phyloP scores from a whole-genome alignment of 2,888 invertebrate genomes.

The Hirtodrosophila cameraria region DNA sequence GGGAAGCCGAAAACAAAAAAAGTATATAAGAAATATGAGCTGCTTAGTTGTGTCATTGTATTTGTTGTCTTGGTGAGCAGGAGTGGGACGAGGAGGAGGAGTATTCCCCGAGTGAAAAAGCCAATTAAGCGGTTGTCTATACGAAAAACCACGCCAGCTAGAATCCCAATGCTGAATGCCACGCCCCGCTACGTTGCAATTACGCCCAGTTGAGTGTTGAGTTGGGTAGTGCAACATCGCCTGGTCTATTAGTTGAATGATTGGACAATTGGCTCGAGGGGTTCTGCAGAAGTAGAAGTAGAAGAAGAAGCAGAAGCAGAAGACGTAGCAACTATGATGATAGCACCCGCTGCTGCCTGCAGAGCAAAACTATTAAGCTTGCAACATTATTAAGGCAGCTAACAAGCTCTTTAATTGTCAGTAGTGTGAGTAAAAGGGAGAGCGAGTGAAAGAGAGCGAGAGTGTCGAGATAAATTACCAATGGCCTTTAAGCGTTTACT shows the following conservation, averaged over 20 bases:
- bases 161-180: slow-evolving; percentile 15
- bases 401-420: slow-evolving; percentile 39
- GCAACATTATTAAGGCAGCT: slow-evolving; percentile 29
- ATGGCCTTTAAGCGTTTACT: slow-evolving; percentile 25
- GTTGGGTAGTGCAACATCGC: slow-evolving; percentile 25
- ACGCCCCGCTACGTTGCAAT: slow-evolving; percentile 53
- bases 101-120: slow-evolving; percentile 12
- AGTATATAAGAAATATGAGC: slow-evolving; percentile 13
- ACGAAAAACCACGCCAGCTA: slow-evolving; percentile 7
- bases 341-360: neutral
- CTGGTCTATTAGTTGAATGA: slow-evolving; percentile 63
- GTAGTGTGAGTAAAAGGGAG: neutral
- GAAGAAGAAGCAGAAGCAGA: neutral
- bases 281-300: neutral
- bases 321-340: slow-evolving; percentile 13
- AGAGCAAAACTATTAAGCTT: slow-evolving; percentile 32
- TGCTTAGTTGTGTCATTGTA: neutral
- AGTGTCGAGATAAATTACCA: slow-evolving; percentile 1
- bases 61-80: slow-evolving; percentile 16
- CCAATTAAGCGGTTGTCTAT: slow-evolving; percentile 62
- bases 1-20: slow-evolving; percentile 10
- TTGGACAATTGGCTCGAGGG: slow-evolving; percentile 63
- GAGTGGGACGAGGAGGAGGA: neutral
- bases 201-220: slow-evolving; percentile 24
- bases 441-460: neutral